phyloP scores from a whole-genome alignment of 2,797 vertebrate species.

The Mormyrus proboscirostris region DNA sequence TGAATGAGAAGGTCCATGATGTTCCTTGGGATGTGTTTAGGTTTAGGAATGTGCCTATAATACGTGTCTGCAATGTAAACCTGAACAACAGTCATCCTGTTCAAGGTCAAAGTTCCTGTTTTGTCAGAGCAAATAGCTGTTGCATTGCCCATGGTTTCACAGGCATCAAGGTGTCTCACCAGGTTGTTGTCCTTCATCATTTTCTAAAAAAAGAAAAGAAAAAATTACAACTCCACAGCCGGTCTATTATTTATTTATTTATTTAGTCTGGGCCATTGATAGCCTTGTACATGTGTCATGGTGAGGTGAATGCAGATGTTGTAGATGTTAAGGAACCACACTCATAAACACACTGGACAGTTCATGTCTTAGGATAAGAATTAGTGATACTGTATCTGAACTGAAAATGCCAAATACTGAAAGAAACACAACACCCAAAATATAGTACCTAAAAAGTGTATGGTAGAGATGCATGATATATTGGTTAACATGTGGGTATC shows the following conservation, averaged over 20 bases:
- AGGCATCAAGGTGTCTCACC: constrained; percentile 94
- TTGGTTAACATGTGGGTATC: neutral
- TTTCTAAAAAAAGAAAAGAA: constrained; percentile 71
- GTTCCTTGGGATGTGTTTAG: constrained; percentile 77
- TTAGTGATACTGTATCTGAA: neutral
- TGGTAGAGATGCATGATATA: neutral
- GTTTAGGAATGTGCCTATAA: constrained; percentile 83
- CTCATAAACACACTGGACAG: neutral
- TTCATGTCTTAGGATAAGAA: neutral
- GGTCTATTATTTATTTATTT: neutral
- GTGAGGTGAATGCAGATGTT: neutral
- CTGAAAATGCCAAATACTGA: neutral
- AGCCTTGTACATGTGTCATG: neutral
- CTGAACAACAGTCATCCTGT: constrained; percentile 97
- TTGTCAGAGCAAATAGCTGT: constrained; percentile 99
- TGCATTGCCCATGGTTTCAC: constrained; percentile 98
- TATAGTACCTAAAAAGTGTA: neutral
- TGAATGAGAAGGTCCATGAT: constrained; percentile 79
- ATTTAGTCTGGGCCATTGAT: neutral
- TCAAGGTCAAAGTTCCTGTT: constrained; percentile 97
- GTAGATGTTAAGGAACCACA: neutral
- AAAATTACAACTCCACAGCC: neutral
- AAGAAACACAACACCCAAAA: neutral
- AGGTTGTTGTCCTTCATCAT: constrained; percentile 99
- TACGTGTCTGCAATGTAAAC: constrained; percentile 81